These are phyloP conservation scores for Bimastos eiseni DNA, from an alignment of 2,888 invertebrate genomes.

Conservation along the genomic window DNA sequence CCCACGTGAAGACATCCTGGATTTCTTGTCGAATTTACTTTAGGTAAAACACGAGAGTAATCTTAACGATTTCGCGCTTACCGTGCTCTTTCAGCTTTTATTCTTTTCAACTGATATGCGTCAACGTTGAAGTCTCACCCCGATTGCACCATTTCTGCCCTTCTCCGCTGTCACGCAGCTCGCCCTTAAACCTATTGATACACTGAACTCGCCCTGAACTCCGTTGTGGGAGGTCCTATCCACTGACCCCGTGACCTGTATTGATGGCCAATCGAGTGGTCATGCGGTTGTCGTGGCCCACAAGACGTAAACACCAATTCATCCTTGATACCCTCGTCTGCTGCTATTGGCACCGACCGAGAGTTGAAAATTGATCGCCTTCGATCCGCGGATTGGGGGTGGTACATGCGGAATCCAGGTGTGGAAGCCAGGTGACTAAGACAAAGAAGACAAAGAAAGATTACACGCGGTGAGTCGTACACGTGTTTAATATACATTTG, in stretches of 20 bases:
- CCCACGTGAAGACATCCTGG: not conserved
- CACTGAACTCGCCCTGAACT: not conserved
- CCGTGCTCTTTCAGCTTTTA: too few species aligned
- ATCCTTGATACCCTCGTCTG: not conserved
- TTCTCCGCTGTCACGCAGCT: not conserved
- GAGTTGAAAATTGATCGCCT: not conserved
- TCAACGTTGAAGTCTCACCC: not conserved
- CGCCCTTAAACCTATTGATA: not conserved
- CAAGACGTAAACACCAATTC: not conserved
- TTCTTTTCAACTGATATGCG: too few species aligned
- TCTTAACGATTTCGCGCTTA: not conserved
- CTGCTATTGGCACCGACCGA: constrained; percentile 2
- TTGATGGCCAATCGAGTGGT: not conserved
- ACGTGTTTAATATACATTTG: too few species aligned
- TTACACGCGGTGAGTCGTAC: too few species aligned
- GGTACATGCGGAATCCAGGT: too few species aligned
- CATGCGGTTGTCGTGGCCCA: not conserved
- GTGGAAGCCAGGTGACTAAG: not conserved
- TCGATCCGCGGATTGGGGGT: not conserved
- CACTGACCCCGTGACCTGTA: not conserved
- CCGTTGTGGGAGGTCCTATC: not conserved
- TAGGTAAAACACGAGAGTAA: not conserved
- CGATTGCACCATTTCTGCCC: not conserved
- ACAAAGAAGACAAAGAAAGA: not conserved
- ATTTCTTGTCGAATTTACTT: not conserved